Evolutionary conservation across 2,888 invertebrate species (phyloP).

Genomic region (Spialia ferax): DNA sequence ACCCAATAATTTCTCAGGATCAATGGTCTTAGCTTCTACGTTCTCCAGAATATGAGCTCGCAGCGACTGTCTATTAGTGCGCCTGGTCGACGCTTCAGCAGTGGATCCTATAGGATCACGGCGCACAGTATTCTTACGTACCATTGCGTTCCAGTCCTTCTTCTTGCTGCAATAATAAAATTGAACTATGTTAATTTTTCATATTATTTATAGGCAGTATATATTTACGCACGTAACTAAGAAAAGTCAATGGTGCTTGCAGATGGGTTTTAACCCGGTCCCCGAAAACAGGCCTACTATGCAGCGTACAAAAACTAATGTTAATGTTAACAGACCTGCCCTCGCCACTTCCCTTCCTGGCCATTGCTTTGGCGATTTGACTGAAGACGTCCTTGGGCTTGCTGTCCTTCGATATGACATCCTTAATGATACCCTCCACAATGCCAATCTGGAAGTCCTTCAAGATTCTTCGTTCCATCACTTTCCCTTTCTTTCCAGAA

Average conservation of each 20-base stretch:
- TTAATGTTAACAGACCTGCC: constrained; percentile 13
- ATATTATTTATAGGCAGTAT: neutral
- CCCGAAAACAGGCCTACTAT: too few species aligned
- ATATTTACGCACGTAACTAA: too few species aligned
- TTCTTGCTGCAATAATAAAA: constrained; percentile 74
- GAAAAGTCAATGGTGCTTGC: too few species aligned
- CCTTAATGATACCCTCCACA: constrained; percentile 93
- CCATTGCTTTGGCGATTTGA: constrained; percentile 94
- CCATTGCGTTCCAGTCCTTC: constrained; percentile 95
- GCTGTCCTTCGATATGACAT: constrained; percentile 89
- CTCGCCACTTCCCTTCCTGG: constrained; percentile 84
- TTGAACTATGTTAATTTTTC: neutral
- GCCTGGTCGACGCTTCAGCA: constrained; percentile 88
- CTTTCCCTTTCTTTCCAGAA: constrained; percentile 93
- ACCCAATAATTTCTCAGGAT: constrained; percentile 91
- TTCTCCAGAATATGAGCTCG: constrained; percentile 90
- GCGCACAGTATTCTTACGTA: constrained; percentile 89
- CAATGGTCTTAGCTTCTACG: constrained; percentile 88
- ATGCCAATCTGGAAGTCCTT: constrained; percentile 97
- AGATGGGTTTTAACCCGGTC: neutral
- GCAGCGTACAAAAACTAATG: neutral
- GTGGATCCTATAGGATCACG: constrained; percentile 93
- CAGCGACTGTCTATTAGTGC: constrained; percentile 91
- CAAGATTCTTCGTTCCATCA: constrained; percentile 94
- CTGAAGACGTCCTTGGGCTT: constrained; percentile 93